These are phyloP conservation scores for Pheucticus melanocephalus DNA, from an alignment of 2,113 vertebrate genomes.

Conservation along the genomic window DNA sequence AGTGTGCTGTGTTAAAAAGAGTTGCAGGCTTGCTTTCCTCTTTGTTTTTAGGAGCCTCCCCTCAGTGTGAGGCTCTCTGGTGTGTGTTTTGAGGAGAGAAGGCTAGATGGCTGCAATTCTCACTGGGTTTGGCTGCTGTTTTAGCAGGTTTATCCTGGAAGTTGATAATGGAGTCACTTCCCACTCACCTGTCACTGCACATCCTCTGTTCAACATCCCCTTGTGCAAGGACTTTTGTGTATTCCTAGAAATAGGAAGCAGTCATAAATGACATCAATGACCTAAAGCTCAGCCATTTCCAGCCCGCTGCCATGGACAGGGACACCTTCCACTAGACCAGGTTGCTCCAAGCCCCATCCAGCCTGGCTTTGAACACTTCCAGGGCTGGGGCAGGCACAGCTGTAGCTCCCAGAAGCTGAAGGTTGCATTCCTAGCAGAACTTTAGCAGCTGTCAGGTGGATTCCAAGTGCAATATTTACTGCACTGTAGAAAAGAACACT, in stretches of 20 bases:
- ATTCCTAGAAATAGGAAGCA: not conserved
- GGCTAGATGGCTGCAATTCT: not conserved
- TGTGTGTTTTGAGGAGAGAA: fast-evolving
- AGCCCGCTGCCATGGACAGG: not conserved
- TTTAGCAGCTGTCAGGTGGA: not conserved
- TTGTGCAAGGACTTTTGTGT: not conserved
- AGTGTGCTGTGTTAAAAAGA: not conserved
- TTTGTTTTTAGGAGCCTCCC: not conserved
- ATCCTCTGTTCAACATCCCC: not conserved
- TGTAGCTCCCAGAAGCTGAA: not conserved
- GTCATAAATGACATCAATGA: not conserved
- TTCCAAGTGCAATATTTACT: not conserved
- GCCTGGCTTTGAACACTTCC: not conserved
- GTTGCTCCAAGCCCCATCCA: not conserved
- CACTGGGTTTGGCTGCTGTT: not conserved
- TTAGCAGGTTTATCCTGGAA: not conserved
- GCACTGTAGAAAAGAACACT: not conserved
- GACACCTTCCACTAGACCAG: not conserved
- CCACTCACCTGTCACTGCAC: not conserved
- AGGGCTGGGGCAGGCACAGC: not conserved
- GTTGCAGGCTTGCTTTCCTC: not conserved
- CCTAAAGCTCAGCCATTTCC: not conserved
- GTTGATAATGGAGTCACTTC: not conserved
- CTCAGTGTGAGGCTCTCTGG: not conserved
- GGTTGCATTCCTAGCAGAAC: not conserved